Evolutionary conservation across 1,140 invertebrate genomes (phyloP), one percentile per base, ranked within the genome.

Genomic region (Aphelinus certus): DNA sequence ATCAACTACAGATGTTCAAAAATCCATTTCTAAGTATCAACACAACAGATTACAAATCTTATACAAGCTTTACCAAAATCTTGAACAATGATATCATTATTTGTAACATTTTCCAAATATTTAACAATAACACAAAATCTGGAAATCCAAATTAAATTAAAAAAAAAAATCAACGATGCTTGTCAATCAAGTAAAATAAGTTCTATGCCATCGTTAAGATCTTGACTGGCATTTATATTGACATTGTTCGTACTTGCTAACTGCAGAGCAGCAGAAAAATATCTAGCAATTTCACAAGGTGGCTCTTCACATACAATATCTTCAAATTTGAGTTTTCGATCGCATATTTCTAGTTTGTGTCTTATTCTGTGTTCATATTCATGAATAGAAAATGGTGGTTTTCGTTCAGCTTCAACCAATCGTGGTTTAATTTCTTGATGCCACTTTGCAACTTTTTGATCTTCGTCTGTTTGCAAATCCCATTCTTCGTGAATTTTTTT

Each of bases 251-350:
- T 79, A 79, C 73, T 76, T 78, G 86, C 86, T 75, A 87, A 77
- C 76, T 86, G 82, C n/a, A 87, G 71, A 1, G 82, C 80, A 5
- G 86, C 84, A 9, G 81, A 79, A 63, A 86, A 85, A 56, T 82
- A 87, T 69, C 86, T 81, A 1, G 86, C 81, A 9, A 81, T 77
- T 77, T 87, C 85, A 7, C 63, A 74, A 46, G 78, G 26, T n/a
- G 80, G 67, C 62, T 83, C 73, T 4, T 82, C 55, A 2, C 71
- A 47, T 47, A 86, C 67, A 26, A 86, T 64, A 5, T 62, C 61
- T 26, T 83, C 76, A 49, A 87, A 85, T 6, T 74, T 2, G 6
- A 80, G 9, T 62, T 78, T 82, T 10, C 67, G 71, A 53, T 81
- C 43, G 51, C 56, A 77, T 42, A 55, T 4, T 57, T 79, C 72